Base-by-base conservation (phyloP, 2,113 vertebrate genomes). In the Isurus oxyrinchus region DNA sequence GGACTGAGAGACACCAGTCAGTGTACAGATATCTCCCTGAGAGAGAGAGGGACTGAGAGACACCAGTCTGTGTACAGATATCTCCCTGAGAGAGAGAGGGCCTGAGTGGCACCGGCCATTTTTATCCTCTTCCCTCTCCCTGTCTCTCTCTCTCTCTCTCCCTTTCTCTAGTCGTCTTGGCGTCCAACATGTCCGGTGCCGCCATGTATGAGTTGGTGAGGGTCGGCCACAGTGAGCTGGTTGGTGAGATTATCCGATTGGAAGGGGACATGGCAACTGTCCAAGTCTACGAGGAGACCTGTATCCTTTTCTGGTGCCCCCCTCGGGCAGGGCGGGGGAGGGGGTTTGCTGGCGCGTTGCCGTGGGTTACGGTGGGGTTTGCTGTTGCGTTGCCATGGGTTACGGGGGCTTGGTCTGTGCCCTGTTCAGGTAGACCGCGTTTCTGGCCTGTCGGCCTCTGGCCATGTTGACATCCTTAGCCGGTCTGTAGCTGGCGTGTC, bases 201-300 rank as follows among this genome's bases (percentile, higher is more conserved):
- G 97, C 97, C 72, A 97, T 97, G 97, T 97, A 97, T 0, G 97
- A 97, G 96, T 91, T 97, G 97, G 97, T 97, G 23, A 96, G 97
- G 0, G 97, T 97, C 3, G 97, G 97, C 0, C 96, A 97, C 10
- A 96, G 96, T 0, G 97, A 97, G 95, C 96, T 97, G 61, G 97
- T 97, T 44, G 97, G 97, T 0, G 97, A 97, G 94, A 97, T 97
- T 61, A 97, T 97, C 96, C 97, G 97, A 0, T 96, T 97, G n/a
- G 97, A 97, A 2, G 97, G 97, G 2, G 97, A 97, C 59, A 44
- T 97, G 96, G 97, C 97, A 69, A 97, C 97, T 0, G 96, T 97
- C 66, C 97, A 97, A 79, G 97, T 97, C 5, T 97, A 97, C 0
- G 97, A 97, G 96, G 97, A 97, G 63, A 97, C 97, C 86, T 97